Base-by-base conservation (phyloP, 37 sponge, comb jelly and placozoan genomes). In the Spongilla lacustris region DNA sequence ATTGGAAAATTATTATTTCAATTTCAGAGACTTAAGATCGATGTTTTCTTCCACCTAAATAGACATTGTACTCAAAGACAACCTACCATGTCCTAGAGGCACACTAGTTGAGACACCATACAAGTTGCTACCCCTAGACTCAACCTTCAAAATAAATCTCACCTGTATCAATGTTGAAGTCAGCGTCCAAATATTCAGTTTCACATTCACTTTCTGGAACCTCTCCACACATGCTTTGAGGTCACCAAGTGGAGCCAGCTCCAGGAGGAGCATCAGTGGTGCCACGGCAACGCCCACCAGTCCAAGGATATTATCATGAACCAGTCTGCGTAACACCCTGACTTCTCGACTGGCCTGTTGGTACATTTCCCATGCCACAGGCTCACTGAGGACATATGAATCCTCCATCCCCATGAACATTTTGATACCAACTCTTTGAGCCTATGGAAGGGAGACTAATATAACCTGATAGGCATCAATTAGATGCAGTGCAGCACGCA, bases 211-310 rank as follows among this genome's bases (percentile, higher is more conserved):
- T 29, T 48, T 46, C 49, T 74, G 76, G 81, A 83, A 95, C 32
- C 31, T 33, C 24, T 82, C 81, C n/a, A 90, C 36, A 24, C 74
- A 78, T 11, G 36, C 50, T 81, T 90, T 85, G 30, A 95, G 83
- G 84, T 93, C 94, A 12, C 93, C 94, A n/a, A 71, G 33, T 3
- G 94, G 93, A 34, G 96, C 96, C 67, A 89, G 86, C 75, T 90
- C 93, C 37, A 92, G 87, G 69, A 95, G 67, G 67, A 95, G 77
- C 66, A 89, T 74, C 36, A 90, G 50, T 11, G 96, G 96, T 25
- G 87, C 81, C 21, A 95, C 41, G 74, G 91, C 73, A 1, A 95
- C 24, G 0, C 96, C 96, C n/a, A 92, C 50, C 10, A 95, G 86
- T 8, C 68, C 50, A 34, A 95, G 86, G 2, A 95, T 84, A 79